Base-by-base conservation (phyloP, 2,888 invertebrate genomes). In the Drosophila birchii region DNA sequence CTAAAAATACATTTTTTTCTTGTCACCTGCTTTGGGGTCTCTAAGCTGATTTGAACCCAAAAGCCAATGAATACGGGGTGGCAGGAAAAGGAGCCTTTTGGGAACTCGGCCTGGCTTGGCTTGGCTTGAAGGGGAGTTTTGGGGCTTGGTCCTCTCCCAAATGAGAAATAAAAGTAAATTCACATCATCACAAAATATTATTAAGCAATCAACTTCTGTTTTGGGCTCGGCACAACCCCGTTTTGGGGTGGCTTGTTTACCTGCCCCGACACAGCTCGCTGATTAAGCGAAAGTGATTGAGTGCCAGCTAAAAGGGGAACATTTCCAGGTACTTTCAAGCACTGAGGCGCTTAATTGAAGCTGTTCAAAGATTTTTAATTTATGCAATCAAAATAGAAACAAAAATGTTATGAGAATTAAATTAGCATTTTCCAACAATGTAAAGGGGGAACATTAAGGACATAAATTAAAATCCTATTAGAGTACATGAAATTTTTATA, bases 141-240 rank as follows among this genome's bases (percentile, higher is more conserved):
- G 58, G 53, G 20, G 64, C 29, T 47, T 55, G 60, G 49, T 58
- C 54, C 59, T 70, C 78, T 64, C 88, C 88, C 89, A 88, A 88
- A 88, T 85, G 88, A 88, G 85, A 84, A 86, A 88, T 88, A 88
- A 88, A 89, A 88, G 85, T 88, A 88, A 89, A 88, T 88, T 88
- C 88, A 89, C 89, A 88, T 88, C 88, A 88, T 88, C 88, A 88
- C 88, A 88, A 87, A 88, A 88, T 88, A 89, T 88, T 89, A 89
- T 89, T 83, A 89, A 88, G 89, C 89, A 88, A 89, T 88, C 88
- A 88, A 86, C 86, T 78, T 75, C 78, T 80, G 81, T 77, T 81
- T 82, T 79, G 41, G 55, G 38, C 57, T 32, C 61, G 39, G 47
- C 16, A 9, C 36, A 39, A 39, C 41, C 68, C 57, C 39, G 9